phyloP scores from a whole-genome alignment of 2,888 invertebrate species.

The Drosophila lutescens region DNA sequence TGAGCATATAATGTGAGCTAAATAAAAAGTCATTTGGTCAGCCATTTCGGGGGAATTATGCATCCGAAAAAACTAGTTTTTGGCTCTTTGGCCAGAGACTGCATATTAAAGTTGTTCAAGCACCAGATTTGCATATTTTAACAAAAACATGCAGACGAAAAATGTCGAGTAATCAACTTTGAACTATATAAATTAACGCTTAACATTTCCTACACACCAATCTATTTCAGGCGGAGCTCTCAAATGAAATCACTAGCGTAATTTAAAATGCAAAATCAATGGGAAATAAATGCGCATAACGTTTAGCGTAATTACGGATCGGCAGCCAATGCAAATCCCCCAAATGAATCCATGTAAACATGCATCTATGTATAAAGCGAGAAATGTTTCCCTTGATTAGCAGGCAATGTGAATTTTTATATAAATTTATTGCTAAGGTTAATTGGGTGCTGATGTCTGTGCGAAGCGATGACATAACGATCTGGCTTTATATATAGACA shows the following conservation, averaged over 20 bases:
- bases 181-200: conserved; percentile 40
- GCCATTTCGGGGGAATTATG: conserved; percentile 28
- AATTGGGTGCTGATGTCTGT: conserved; percentile 58
- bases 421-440: conserved; percentile 61
- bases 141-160: conserved; percentile 18
- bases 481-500: conserved; percentile 5
- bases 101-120: conserved; percentile 66
- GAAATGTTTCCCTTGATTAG: conserved; percentile 48
- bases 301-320: conserved; percentile 70
- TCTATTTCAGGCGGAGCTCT: conserved; percentile 36
- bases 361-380: not conserved
- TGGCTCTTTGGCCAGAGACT: conserved; percentile 50
- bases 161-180: conserved; percentile 35
- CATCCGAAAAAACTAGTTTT: conserved; percentile 43
- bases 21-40: conserved; percentile 38
- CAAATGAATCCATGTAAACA: conserved; percentile 24
- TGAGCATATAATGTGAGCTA: conserved; percentile 45
- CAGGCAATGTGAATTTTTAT: conserved; percentile 26
- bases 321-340: conserved; percentile 43
- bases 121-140: conserved; percentile 70
- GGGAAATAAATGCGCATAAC: conserved; percentile 70
- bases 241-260: conserved; percentile 50
- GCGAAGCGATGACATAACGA: conserved; percentile 37
- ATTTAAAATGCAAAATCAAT: conserved; percentile 62
- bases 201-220: conserved; percentile 15